Conservation (phyloP, 2,797 vertebrate genomes). For the Euthynnus affinis region DNA sequence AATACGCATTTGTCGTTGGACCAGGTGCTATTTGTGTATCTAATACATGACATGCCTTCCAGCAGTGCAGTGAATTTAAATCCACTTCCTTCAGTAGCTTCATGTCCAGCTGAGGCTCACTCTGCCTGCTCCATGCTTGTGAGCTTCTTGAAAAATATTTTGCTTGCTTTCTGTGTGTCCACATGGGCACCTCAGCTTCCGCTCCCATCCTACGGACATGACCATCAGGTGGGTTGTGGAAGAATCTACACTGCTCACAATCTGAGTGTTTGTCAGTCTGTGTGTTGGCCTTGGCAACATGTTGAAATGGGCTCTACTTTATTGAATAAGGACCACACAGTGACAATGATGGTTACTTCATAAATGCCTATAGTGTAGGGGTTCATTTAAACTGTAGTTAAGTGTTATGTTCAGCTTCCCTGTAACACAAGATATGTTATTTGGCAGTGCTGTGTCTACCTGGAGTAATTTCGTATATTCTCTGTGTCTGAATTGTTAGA, state of each 20-base stretch:
- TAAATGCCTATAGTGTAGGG: too few species aligned
- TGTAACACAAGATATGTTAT: background rate
- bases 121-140: conserved; percentile 41
- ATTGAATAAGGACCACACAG: too few species aligned
- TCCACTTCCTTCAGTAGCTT: conserved; percentile 36
- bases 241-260: background rate
- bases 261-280: background rate
- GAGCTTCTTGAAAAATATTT: conserved; percentile 20
- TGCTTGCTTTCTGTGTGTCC: background rate
- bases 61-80: conserved; percentile 56
- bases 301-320: too few species aligned
- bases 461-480: background rate
- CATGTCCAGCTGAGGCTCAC: conserved; percentile 66
- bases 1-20: conserved; percentile 30
- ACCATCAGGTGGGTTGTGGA: background rate
- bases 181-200: background rate
- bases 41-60: conserved; percentile 42
- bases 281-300: background rate
- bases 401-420: background rate
- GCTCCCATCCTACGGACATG: conserved; percentile 2
- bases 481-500: background rate
- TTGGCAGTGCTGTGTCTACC: background rate
- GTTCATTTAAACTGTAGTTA: too few species aligned
- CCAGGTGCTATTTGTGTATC: conserved; percentile 61
- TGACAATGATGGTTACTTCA: too few species aligned